Evolutionary conservation across 2,888 invertebrate genomes (phyloP), one percentile per base, ranked within the genome.

Genomic region (Rhagophthalmus giganteus): DNA sequence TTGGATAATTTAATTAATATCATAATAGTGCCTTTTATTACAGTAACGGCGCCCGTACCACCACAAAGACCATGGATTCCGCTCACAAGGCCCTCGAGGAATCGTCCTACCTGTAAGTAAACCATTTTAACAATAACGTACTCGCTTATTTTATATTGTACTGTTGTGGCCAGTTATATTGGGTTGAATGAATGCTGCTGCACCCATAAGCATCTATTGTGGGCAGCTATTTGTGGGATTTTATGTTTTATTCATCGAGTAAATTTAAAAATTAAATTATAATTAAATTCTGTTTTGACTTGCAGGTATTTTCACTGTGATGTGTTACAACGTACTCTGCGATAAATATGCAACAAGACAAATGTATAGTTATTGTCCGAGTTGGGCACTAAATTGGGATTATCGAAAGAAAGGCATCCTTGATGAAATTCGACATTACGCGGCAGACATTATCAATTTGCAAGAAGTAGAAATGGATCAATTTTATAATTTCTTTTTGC

Each of bases 391-490:
- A 53, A 90, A 90, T 74, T 99, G 99, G 99, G 95, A 96, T 70
- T 98, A 98, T 79, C 82, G 99, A 64, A 95, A 96, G 81, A 95
- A 95, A 78, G 90, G 92, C 55, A 98, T 99, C 71, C 83, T 99
- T 70, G 92, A 93, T 71, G 98, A 99, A 78, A 94, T 99, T 70
- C 83, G 91, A 63, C 94, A 94, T 75, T 97, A 96, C 76, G 87
- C 90, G 42, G 96, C 97, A 37, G 98, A 99, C 76, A 94, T 99
- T 66, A 96, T 99, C 73, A 94, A 94, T 71, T 82, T 82, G 55
- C 85, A 98, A 86, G 99, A 99, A 78, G 96, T 99, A 54, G 98
- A 99, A 77, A 98, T 97, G 65, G 97, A 98, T 75, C 97, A 99
- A 78, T 99, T 95, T 79, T 94, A 94, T 78, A 88, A 91, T 74